Evolutionary conservation across 2,797 vertebrate species (phyloP).

Genomic region (Podarcis siculus): DNA sequence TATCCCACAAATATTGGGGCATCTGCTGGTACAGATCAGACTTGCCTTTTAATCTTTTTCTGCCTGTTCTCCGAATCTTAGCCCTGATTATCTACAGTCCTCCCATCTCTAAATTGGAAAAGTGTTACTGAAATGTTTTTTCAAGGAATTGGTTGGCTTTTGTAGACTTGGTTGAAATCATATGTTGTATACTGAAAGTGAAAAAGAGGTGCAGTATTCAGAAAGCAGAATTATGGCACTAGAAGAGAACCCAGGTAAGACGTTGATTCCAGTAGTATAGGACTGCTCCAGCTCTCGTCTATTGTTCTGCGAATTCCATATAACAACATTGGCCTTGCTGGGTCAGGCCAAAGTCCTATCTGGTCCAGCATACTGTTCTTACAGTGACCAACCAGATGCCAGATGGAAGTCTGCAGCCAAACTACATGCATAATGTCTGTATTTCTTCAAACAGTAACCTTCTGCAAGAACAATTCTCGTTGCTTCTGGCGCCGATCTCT

Average conservation of each 20-base stretch:
- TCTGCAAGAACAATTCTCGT: not conserved
- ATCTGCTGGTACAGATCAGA: not conserved
- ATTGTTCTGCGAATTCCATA: too few relatives aligned
- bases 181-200: not conserved
- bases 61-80: not conserved
- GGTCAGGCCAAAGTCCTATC: too few relatives aligned
- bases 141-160: not conserved
- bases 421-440: not conserved
- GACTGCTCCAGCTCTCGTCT: not conserved
- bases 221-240: not conserved
- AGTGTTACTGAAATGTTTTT: not conserved
- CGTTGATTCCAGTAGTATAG: not conserved
- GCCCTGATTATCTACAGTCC: fast-evolving
- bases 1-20: not conserved
- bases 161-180: not conserved
- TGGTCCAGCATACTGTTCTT: too few relatives aligned
- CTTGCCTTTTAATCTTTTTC: fast-evolving
- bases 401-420: not conserved
- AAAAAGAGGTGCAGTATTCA: not conserved
- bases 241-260: not conserved
- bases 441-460: not conserved
- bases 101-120: not conserved
- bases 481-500: not conserved
- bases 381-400: too few relatives aligned
- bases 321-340: too few relatives aligned